These are phyloP conservation scores for Xiphorhynchus erythropygius DNA, from an alignment of 2,797 vertebrate species.

Conservation along the genomic window DNA sequence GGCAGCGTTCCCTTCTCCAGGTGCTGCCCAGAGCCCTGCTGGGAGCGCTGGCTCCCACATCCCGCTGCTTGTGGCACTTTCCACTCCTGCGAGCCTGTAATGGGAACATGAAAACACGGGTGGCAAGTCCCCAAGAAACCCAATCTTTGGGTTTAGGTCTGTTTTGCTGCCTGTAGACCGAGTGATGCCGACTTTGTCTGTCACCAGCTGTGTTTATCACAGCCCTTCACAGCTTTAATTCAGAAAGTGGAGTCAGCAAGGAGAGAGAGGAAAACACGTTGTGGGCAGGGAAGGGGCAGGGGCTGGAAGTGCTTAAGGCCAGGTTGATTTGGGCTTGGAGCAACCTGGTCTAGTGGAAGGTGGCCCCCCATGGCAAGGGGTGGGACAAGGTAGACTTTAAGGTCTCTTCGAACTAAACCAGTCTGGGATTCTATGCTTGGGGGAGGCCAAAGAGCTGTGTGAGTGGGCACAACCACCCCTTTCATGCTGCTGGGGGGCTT, in stretches of 20 bases:
- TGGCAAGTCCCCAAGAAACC: background rate
- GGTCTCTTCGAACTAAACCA: background rate
- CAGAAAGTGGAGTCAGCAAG: background rate
- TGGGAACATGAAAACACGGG: rapidly evolving
- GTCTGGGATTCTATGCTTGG: background rate
- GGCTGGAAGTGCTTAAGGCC: background rate
- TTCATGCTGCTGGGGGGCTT: background rate
- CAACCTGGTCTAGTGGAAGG: background rate
- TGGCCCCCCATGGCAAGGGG: background rate
- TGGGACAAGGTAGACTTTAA: background rate
- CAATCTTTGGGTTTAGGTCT: background rate
- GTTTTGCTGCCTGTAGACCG: background rate
- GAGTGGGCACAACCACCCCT: background rate
- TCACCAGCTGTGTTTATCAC: background rate
- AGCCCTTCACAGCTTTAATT: background rate
- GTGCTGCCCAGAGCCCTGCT: background rate
- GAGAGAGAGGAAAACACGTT: rapidly evolving
- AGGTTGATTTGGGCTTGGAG: background rate
- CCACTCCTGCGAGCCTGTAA: rapidly evolving
- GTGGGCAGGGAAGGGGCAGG: background rate
- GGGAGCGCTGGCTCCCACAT: background rate
- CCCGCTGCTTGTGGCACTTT: background rate
- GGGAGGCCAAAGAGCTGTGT: background rate
- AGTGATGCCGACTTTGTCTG: rapidly evolving
- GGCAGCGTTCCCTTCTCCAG: background rate